Base-by-base conservation (phyloP, 2,888 invertebrate genomes). In the Caenorhabditis drosophilae region DNA sequence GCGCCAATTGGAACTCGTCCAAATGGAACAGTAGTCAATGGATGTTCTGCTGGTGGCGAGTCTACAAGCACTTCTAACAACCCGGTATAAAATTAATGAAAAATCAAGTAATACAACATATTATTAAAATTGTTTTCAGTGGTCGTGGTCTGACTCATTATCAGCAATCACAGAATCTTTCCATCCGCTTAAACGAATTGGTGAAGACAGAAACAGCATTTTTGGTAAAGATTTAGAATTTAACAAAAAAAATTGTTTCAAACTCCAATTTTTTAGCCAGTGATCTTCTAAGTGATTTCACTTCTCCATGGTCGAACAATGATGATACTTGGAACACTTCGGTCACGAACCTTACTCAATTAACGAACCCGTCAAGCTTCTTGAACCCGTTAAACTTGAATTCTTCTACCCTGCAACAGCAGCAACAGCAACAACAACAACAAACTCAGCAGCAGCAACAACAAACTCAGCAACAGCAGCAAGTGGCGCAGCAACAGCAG, bases 1-100 rank as follows among this genome's bases (percentile, higher is more conserved):
- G 64, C 58, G 16, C 58, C 64, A 4, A 64, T 64, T 22, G 64
- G 64, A 44, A 64, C 51, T 20, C 49, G 59, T 7, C 58, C 58
- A 12, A 64, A 54, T 38, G 57, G 57, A 20, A 36, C 44, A 7
- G 48, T 49, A 18, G 53, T 60, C 18, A 53, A 40, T 25, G 54
- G 49, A 9, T 6, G 40, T 16, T 40, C 41, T 1, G 47, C 60
- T 34, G 48, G 40, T 6, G 3, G 7, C 9, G 47, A 47, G 2
- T 35, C 35, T 3, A 20, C n/a, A n/a, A n/a, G 22, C 20, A 47
- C 4, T n/a, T 25, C 44, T 45, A 20, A 20, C 4, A 45, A 45
- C 31, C 47, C 47, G 20, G 41, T 41, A 22, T n/a, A n/a, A n/a
- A n/a, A n/a, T n/a, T n/a, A n/a, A n/a, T n/a, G n/a, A n/a, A n/a